These are phyloP conservation scores for Ceratina australensis DNA, from an alignment of 1,140 invertebrate genomes.

Conservation along the genomic window DNA sequence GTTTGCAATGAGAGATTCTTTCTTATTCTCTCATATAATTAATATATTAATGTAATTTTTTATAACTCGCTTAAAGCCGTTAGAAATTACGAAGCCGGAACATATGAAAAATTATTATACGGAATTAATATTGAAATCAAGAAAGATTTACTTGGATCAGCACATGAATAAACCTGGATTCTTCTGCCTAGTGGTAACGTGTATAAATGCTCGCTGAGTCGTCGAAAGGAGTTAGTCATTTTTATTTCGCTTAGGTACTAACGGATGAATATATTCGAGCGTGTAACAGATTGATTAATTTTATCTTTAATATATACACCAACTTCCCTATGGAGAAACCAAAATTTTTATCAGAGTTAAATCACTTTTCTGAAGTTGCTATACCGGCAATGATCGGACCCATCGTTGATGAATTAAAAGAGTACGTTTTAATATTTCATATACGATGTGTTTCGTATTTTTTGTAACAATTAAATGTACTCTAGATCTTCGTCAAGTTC, in stretches of 20 bases:
- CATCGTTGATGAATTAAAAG: slow-evolving; percentile 53
- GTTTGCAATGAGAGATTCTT: slow-evolving; percentile 4
- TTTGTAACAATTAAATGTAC: background rate
- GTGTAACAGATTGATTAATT: slow-evolving; percentile 50
- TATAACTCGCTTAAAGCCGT: background rate
- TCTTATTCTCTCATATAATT: background rate
- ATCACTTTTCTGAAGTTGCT: slow-evolving; percentile 49
- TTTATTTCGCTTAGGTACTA: slow-evolving; percentile 50
- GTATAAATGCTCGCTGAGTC: background rate
- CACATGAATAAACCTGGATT: slow-evolving; percentile 67
- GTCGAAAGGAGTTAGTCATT: background rate
- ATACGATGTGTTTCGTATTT: background rate
- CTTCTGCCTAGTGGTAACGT: slow-evolving; percentile 62
- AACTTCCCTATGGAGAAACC: slow-evolving; percentile 43
- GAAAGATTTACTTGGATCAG: slow-evolving; percentile 63
- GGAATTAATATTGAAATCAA: slow-evolving; percentile 60
- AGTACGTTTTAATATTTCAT: slow-evolving; percentile 37
- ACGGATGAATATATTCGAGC: slow-evolving; percentile 60
- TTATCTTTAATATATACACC: slow-evolving; percentile 52
- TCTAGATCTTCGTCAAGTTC: slow-evolving; percentile 54
- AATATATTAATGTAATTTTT: background rate
- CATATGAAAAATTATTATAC: slow-evolving; percentile 59
- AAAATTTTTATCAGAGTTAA: slow-evolving; percentile 46
- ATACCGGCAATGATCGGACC: slow-evolving; percentile 44
- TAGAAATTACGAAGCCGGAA: slow-evolving; percentile 36